phyloP scores from a whole-genome alignment of 2,113 vertebrate genomes.

The Trochalopteron elliotii region DNA sequence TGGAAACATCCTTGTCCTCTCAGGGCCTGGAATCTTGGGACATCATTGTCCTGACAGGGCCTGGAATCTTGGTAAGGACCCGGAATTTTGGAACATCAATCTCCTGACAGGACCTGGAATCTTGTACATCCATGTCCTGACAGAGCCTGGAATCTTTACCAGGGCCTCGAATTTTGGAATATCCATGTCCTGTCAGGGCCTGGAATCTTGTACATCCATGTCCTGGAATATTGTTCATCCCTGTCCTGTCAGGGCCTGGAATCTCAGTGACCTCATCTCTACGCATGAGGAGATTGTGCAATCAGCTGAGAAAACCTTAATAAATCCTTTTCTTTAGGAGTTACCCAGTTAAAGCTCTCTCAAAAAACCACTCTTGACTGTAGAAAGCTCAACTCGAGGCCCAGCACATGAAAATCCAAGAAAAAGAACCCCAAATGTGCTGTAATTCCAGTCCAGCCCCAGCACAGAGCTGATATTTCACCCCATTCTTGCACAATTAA shows the following conservation, averaged over 20 bases:
- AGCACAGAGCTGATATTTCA: not conserved
- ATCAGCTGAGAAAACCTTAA: not conserved
- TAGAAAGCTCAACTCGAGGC: not conserved
- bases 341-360: not conserved
- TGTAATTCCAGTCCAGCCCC: not conserved
- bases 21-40: too few relatives aligned
- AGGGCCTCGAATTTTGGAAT: too few relatives aligned
- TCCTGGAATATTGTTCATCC: too few relatives aligned
- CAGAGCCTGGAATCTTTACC: too few relatives aligned
- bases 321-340: not conserved
- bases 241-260: not conserved
- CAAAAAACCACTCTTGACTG: not conserved
- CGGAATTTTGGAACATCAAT: not conserved
- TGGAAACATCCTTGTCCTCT: not conserved
- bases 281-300: rapidly evolving
- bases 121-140: not conserved
- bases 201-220: not conserved
- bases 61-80: not conserved
- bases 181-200: too few relatives aligned
- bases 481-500: not conserved
- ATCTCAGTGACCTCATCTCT: not conserved
- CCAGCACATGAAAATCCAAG: not conserved
- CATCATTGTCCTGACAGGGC: not conserved
- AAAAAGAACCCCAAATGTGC: not conserved
- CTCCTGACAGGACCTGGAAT: not conserved